Base-by-base conservation (phyloP, 2,113 vertebrate genomes). In the Micronisus gabar region DNA sequence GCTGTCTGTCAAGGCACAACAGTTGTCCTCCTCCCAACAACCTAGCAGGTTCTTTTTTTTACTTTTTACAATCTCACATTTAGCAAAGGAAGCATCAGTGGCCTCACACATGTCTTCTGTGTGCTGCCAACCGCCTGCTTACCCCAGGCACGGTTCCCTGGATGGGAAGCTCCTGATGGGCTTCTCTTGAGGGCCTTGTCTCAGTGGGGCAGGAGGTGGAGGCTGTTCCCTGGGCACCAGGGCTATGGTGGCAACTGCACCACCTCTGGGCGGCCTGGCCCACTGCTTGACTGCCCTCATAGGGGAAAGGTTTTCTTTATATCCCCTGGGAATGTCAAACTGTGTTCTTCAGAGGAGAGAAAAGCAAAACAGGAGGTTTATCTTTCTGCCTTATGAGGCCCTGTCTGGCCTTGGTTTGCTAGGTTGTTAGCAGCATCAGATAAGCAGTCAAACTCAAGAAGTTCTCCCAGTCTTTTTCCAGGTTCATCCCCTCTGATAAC, bases 401-500 rank as follows among this genome's bases (percentile, higher is more conserved):
- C 4, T 1, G 20, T 8, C 55, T 21, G 32, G 30, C 72, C 25
- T 19, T 32, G 38, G 18, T 29, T 52, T 79, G 29, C 36, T 47
- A 8, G 45, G 32, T 3, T 15, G 25, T 1, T n/a, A 53, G 59
- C 20, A 53, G 58, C 15, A 11, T 12, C 5, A 4, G 59, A 18
- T 18, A 80, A 56, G 26, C 22, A 65, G n/a, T 36, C 26, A 40
- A 38, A 63, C 30, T 50, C 71, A 10, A 55, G 68, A 38, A 41
- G 36, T 48, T 91, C 65, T 86, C 78, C 94, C n/a, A 21, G 20
- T 43, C 75, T 93, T 90, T 71, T 86, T 81, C 86, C 74, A 84
- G 71, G 90, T 95, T 95, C 50, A 29, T 82, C 66, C 59, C 82
- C 48, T 80, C 63, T 52, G 93, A 95, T 96, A 97, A 96, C 94